Conservation (phyloP, 2,797 vertebrate species). For the Eleutherodactylus coqui region DNA sequence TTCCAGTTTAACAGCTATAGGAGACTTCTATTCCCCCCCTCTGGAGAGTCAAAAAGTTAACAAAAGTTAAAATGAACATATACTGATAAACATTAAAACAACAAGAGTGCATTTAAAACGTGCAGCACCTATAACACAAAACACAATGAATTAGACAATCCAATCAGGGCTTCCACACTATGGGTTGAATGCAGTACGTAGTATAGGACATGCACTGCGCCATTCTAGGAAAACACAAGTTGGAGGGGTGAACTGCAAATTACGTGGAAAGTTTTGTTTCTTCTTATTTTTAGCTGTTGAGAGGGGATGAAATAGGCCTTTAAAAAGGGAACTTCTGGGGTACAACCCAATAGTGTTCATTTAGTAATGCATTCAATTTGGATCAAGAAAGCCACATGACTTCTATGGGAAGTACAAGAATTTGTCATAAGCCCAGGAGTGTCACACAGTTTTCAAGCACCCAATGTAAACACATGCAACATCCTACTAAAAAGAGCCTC, state of each 20-base stretch:
- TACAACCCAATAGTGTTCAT: background rate
- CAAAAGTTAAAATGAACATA: constrained; percentile 27
- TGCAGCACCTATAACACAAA: constrained; percentile 39
- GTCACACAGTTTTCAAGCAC: background rate
- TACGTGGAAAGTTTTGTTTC: background rate
- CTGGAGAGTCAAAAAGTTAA: background rate
- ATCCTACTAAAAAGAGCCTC: background rate
- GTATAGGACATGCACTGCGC: background rate
- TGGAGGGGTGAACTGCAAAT: background rate
- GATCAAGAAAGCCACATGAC: background rate
- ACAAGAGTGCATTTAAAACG: constrained; percentile 42
- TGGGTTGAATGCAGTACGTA: background rate
- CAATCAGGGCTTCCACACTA: background rate
- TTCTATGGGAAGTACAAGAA: background rate
- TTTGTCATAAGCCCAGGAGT: background rate
- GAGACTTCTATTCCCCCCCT: background rate
- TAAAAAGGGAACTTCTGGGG: background rate
- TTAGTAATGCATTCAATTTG: background rate
- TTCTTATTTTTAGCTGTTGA: no score
- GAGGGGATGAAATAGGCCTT: background rate
- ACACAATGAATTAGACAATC: background rate
- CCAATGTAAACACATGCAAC: background rate
- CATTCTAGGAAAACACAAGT: background rate
- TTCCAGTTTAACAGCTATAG: background rate
- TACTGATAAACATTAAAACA: constrained; percentile 6